Evolutionary conservation across 2,797 vertebrate species (phyloP), one percentile per base, ranked within the genome.

Genomic region (Sebastes vulpes): DNA sequence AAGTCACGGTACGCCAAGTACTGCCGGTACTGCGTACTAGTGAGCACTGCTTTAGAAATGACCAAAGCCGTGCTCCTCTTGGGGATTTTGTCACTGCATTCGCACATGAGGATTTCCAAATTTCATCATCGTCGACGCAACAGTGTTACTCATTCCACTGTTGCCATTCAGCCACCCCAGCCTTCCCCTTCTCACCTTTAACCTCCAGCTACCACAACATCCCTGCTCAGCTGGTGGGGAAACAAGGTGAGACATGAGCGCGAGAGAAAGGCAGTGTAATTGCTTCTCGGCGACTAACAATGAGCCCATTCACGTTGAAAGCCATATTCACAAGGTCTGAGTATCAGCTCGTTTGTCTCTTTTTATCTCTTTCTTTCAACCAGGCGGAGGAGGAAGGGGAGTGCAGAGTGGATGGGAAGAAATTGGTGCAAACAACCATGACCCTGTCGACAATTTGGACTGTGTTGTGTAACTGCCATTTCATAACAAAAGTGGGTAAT

Each of bases 401-500:
- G 29, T 25, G 25, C 18, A 3, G n/a, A 58, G 8, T 59, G 67
- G 54, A 58, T 10, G 31, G 60, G 54, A 77, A 42, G 54, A 77
- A 66, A 77, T 58, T 50, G 23, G 21, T 52, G 65, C n/a, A 85
- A 68, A 75, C 65, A 78, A 48, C 21, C 23, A 16, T 57, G 46
- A 75, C 56, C 58, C 60, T 18, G 9, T 48, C 60, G 54, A 84
- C 35, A 54, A 58, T 25, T 21, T 60, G 29, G 29, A 54, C 26
- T 72, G 29, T 56, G 70, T 75, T 69, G 64, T 80, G 35, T 42
- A 21, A 65, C 35, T 75, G 65, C 28, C 23, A 54, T 60, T 66
- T 81, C 52, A 26, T n/a, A 63, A 79, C 48, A 75, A 87, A 72
- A 65, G 26, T 50, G 12, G 21, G 9, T 72, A 72, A 75, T 76